A percentile compares a stretch with the other conserved stretches of the same genome.
These are phyloP conservation scores for Heliothis virescens DNA, from an alignment of 1,140 invertebrate genomes.

Conservation along the genomic window DNA sequence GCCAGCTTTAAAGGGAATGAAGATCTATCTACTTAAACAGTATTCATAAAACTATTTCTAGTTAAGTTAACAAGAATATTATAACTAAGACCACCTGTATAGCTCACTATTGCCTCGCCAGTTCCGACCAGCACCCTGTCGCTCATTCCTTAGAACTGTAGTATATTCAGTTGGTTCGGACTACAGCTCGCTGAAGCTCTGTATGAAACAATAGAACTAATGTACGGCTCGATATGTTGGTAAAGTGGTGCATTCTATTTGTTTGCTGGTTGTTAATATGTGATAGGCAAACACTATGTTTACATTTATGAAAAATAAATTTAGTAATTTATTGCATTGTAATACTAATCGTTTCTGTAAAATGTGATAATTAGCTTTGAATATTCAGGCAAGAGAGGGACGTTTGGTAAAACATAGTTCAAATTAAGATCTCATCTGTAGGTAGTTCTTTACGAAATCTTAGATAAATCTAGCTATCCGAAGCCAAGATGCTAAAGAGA, in stretches of 20 bases:
- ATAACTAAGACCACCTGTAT: slow-evolving; percentile 65
- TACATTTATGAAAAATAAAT: slow-evolving; percentile 54
- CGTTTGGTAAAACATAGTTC: slow-evolving; percentile 81
- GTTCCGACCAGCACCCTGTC: slow-evolving; percentile 63
- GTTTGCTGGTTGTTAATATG: slow-evolving; percentile 54
- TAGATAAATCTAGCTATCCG: slow-evolving; percentile 77
- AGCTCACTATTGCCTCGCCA: slow-evolving; percentile 75
- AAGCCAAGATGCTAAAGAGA: slow-evolving; percentile 81
- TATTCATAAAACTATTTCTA: slow-evolving; percentile 83
- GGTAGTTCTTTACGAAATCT: slow-evolving; percentile 77
- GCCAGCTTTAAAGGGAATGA: slow-evolving; percentile 74
- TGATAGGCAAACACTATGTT: slow-evolving; percentile 50
- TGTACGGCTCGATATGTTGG: slow-evolving; percentile 4
- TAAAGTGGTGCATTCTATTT: slow-evolving; percentile 27
- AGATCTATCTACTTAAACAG: slow-evolving; percentile 84
- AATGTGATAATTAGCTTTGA: slow-evolving; percentile 83
- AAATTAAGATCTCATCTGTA: slow-evolving; percentile 84
- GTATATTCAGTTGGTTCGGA: neutral
- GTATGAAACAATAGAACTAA: slow-evolving; percentile 1
- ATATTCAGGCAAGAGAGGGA: slow-evolving; percentile 67
- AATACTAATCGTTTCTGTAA: slow-evolving; percentile 66
- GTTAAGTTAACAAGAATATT: slow-evolving; percentile 72
- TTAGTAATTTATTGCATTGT: slow-evolving; percentile 59
- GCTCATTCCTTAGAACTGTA: slow-evolving; percentile 32
- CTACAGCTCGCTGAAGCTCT: neutral